Conservation (phyloP, 2,888 invertebrate genomes). For the Ferrisia virgata region DNA sequence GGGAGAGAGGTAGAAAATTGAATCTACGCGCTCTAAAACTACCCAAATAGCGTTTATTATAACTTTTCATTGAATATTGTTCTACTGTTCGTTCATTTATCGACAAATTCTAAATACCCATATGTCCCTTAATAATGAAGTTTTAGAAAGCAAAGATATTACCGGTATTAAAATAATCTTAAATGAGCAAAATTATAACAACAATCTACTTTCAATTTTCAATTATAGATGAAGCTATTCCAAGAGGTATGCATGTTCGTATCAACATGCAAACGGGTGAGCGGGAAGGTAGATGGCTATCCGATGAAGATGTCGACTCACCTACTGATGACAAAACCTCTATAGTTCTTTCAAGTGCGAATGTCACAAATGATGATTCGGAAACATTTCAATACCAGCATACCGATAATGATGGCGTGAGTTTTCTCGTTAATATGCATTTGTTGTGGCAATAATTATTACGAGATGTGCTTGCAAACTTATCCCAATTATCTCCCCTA, state of each 20-base stretch:
- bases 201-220: not conserved
- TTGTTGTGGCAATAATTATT: not conserved
- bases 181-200: too few relatives aligned
- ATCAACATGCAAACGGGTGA: slow-evolving; percentile 72
- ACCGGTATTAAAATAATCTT: too few relatives aligned
- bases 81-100: too few relatives aligned
- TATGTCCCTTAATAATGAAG: too few relatives aligned
- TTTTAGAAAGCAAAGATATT: too few relatives aligned
- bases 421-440: slow-evolving; percentile 30
- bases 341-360: not conserved
- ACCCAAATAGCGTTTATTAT: too few relatives aligned
- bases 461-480: too few relatives aligned
- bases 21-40: too few relatives aligned
- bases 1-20: too few relatives aligned
- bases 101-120: too few relatives aligned
- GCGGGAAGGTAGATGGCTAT: slow-evolving; percentile 71
- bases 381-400: not conserved
- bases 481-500: not conserved
- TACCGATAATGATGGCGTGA: slow-evolving; percentile 46
- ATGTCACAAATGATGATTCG: not conserved
- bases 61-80: too few relatives aligned
- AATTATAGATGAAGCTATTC: slow-evolving; percentile 65
- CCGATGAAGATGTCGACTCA: slow-evolving; percentile 51
- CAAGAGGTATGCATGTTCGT: slow-evolving; percentile 70
- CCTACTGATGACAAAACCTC: slow-evolving; percentile 38